Base-by-base conservation (phyloP, 2,888 invertebrate genomes). In the Lycophotia porphyrea region DNA sequence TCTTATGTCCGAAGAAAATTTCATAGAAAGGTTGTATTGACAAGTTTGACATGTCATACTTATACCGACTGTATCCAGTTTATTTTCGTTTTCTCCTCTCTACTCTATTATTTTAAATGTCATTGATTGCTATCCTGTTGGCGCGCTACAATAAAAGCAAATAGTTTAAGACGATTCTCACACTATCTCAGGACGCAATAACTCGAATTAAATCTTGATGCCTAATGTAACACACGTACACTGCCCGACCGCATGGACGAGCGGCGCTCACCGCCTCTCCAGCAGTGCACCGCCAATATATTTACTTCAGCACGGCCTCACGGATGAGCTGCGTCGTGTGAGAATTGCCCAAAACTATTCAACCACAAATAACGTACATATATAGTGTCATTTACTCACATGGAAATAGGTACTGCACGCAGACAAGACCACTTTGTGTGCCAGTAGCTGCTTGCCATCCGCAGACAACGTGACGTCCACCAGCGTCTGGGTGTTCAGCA, bases 381-480 rank as follows among this genome's bases (percentile, higher is more conserved):
- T 39, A 69, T 47, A 65, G 82, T 76, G 69, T 61, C 65, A 78
- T 71, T 61, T n/a, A 88, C 89, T 90, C 94, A 98, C 98, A 97
- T 99, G 98, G 95, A 99, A 99, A 95, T 99, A 99, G n/a, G 98
- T 98, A 92, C 98, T 99, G 95, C 99, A 99, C 4, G 99, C 99
- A 1, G 98, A 98, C 58, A 99, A 96, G 44, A 99, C 98, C 75
- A 99, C 98, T 96, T 98, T 98, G 93, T 99, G 99, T 8, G 99
- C 99, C 92, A 98, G 98, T 78, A 99, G 95, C 89, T 98, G 98
- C 88, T 98, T 97, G 39, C 99, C 99, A 93, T 99, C 99, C 11
- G 98, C 98, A n/a, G 98, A 98, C 84, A 99, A 95, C 11, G 99
- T 99, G 65, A 99, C 99, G 94, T 99, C 99, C 74, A 99, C 98